Evolutionary conservation across 2,797 vertebrate species (phyloP).

Genomic region (Fistularia tabacaria): DNA sequence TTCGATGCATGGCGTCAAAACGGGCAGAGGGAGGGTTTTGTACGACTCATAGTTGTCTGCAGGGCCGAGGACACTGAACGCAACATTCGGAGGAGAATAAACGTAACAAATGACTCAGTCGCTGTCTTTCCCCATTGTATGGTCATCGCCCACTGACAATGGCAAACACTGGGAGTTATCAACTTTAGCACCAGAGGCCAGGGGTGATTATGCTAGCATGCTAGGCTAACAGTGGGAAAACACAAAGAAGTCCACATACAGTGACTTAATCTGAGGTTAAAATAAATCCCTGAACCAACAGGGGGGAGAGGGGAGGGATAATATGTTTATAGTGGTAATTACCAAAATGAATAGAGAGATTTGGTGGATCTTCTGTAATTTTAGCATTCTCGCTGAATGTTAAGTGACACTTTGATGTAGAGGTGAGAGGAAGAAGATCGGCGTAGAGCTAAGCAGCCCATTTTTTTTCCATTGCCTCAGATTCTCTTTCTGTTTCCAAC

Average conservation of each 20-base stretch:
- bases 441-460: constrained; percentile 33
- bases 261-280: constrained; percentile 29
- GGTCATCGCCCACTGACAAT: too few species aligned
- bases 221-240: constrained; percentile 11
- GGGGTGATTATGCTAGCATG: constrained; percentile 1
- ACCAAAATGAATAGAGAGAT: constrained; percentile 19
- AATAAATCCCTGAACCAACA: constrained; percentile 33
- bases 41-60: too few species aligned
- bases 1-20: too few species aligned
- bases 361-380: constrained; percentile 13
- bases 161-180: too few species aligned
- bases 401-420: constrained; percentile 48
- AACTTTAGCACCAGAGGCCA: neutral
- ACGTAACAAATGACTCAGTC: too few species aligned
- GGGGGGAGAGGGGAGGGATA: constrained; percentile 3
- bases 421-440: constrained; percentile 38
- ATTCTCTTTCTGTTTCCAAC: constrained; percentile 40
- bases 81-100: too few species aligned
- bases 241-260: too few species aligned
- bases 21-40: too few species aligned
- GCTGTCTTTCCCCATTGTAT: too few species aligned
- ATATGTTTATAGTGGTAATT: constrained; percentile 28
- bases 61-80: too few species aligned
- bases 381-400: constrained; percentile 24
- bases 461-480: constrained; percentile 28